Conservation (phyloP, 2,113 vertebrate species). For the Triplophysa siluroides region DNA sequence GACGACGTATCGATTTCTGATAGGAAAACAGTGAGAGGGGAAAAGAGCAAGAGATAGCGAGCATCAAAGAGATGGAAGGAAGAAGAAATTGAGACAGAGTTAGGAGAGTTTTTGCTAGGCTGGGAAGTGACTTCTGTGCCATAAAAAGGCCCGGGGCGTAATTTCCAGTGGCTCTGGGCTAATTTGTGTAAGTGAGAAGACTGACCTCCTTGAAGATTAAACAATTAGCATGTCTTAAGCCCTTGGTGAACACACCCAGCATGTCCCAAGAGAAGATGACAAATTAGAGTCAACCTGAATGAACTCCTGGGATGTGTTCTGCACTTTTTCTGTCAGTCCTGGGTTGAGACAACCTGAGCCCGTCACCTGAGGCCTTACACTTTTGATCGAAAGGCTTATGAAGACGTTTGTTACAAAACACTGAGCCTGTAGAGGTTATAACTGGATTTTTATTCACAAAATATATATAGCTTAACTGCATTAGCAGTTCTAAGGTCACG, state of each 20-base stretch:
- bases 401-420: not conserved
- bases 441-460: not conserved
- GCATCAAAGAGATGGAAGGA: conserved; percentile 8
- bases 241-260: conserved; percentile 9
- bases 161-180: conserved; percentile 62
- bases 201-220: conserved; percentile 56
- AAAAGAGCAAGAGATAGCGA: conserved; percentile 33
- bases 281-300: conserved; percentile 20
- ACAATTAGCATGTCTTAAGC: conserved; percentile 58
- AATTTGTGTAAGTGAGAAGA: conserved; percentile 58
- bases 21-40: conserved; percentile 46
- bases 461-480: no score
- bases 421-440: not conserved
- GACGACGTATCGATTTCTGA: conserved; percentile 63
- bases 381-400: conserved; percentile 48
- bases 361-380: conserved; percentile 60
- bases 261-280: conserved; percentile 26
- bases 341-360: conserved; percentile 39
- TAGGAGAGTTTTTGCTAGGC: conserved; percentile 27
- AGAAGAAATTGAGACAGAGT: conserved; percentile 16
- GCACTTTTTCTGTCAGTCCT: not conserved
- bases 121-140: conserved; percentile 45
- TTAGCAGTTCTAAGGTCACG: no score
- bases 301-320: conserved; percentile 1
- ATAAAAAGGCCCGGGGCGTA: conserved; percentile 56